Evolutionary conservation across 2,113 vertebrate species (phyloP).

Genomic region (Rhineura floridana): DNA sequence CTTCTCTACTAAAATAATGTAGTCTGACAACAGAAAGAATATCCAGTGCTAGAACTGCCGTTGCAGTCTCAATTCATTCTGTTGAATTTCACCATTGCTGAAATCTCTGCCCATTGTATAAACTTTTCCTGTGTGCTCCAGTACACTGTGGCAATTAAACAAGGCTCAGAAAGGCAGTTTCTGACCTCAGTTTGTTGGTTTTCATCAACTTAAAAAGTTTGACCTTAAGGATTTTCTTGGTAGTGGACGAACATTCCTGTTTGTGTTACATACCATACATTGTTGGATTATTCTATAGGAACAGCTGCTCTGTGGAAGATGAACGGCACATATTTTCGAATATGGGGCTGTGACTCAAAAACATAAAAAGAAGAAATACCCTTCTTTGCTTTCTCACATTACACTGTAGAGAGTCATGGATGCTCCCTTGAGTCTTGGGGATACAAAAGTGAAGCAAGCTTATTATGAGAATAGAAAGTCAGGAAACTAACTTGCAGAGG

Average conservation of each 20-base stretch:
- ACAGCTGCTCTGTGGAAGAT: not conserved
- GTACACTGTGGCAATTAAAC: constrained; percentile 5
- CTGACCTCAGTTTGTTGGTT: constrained; percentile 33
- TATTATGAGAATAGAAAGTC: not conserved
- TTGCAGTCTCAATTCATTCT: constrained; percentile 6
- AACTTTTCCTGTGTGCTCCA: constrained; percentile 8
- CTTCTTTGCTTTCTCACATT: not conserved
- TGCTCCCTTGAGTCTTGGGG: not conserved
- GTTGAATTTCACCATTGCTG: constrained; percentile 13
- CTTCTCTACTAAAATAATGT: constrained; percentile 24
- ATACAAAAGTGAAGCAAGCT: not conserved
- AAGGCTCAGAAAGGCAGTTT: constrained; percentile 16
- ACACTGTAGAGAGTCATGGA: not conserved
- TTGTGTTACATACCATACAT: not conserved
- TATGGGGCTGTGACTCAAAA: not conserved
- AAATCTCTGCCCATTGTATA: not conserved
- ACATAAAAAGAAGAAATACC: not conserved
- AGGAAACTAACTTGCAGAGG: not conserved
- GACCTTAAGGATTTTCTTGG: not conserved
- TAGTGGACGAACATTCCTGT: not conserved
- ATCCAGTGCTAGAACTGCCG: constrained; percentile 6
- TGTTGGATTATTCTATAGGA: not conserved
- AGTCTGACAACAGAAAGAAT: constrained; percentile 22
- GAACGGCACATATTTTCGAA: constrained; percentile 8
- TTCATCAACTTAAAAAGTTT: constrained; percentile 28